Base-by-base conservation (phyloP, 2,113 vertebrate species). In the Sapayoa aenigma region DNA sequence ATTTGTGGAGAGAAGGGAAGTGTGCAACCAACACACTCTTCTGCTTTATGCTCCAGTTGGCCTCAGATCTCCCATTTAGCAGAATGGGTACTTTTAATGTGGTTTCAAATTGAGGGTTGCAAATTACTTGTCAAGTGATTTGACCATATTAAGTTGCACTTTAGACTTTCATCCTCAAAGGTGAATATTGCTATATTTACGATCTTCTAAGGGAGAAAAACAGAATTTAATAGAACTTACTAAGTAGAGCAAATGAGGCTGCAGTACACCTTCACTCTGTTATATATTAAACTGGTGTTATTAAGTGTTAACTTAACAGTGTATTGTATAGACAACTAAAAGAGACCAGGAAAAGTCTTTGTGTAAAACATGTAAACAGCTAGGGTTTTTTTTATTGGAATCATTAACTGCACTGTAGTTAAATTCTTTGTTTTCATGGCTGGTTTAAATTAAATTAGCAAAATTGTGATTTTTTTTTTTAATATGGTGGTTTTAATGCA, bases 231-330 rank as follows among this genome's bases (percentile, higher is more conserved):
- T 81, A 96, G 90, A 93, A 94, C 65, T 96, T 93, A 83, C 92
- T 94, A 97, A 97, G 95, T 78, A 96, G 96, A 97, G 88, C 93
- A 95, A 96, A 96, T 83, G 87, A 95, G 94, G 73, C 77, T 95
- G 90, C 76, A 90, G 82, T 89, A 41, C 63, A 71, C 75, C 37
- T 66, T 74, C 72, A 90, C 41, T 89, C 90, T 95, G 98, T 98
- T 98, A 98, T 95, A 97, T 97, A 98, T 98, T 98, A 98, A 98
- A 97, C 96, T 96, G 30, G 63, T 93, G 91, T 97, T 97, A 97
- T 96, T 97, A 98, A 98, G 97, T 98, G 97, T 98, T 98, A 98
- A 98, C 97, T 97, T 97, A 97, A 97, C 92, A 94, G 58, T 89
- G 71, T 68, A 92, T 93, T 90, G 67, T 96, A 97, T 94, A 96